Base-by-base conservation (phyloP, 2,888 invertebrate species). In the Mellilla xanthometata region DNA sequence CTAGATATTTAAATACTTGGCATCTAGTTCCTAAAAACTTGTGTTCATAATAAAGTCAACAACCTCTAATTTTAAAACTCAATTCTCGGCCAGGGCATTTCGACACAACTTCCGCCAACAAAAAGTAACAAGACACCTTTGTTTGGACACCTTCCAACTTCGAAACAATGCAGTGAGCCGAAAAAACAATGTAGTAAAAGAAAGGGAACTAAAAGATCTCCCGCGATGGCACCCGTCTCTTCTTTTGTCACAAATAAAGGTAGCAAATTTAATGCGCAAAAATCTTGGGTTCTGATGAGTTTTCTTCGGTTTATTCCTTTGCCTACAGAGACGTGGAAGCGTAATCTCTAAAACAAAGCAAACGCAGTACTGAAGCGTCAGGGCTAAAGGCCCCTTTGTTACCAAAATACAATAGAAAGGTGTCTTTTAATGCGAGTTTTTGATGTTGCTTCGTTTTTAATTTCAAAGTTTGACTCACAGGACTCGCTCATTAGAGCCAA, bases 321-420 rank as follows among this genome's bases (percentile, higher is more conserved):
- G 54, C 48, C 43, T 35, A 35, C 48, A 47, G 47, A 39, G 30
- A 39, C 39, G 48, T 43, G 40, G 74, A 72, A 60, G 59, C 65
- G 67, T 76, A 77, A 78, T 79, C 77, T 74, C 59, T 65, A 57
- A 55, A 65, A 69, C 71, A 70, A 68, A 66, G 68, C 54, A 43
- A 54, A 51, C 49, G 49, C 50, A 60, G 71, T 59, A 60, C 53
- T 54, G 54, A 44, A 52, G 50, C 46, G 40, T 48, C 51, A 60
- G 50, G 56, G 60, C 58, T 56, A 56, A 57, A 53, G 60, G 58
- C 64, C 58, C 60, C 60, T 62, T 68, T 66, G 65, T 67, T 53
- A 47, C 42, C 34, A 44, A 38, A 54, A 64, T 53, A 67, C 68
- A 67, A 66, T 67, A 59, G 63, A 46, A 45, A 50, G 55, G 54